Percentiles rank a stretch among this genome's conserved stretches.
These are phyloP conservation scores for Drosophila obscura DNA, from an alignment of 1,140 invertebrate genomes.

Conservation along the genomic window DNA sequence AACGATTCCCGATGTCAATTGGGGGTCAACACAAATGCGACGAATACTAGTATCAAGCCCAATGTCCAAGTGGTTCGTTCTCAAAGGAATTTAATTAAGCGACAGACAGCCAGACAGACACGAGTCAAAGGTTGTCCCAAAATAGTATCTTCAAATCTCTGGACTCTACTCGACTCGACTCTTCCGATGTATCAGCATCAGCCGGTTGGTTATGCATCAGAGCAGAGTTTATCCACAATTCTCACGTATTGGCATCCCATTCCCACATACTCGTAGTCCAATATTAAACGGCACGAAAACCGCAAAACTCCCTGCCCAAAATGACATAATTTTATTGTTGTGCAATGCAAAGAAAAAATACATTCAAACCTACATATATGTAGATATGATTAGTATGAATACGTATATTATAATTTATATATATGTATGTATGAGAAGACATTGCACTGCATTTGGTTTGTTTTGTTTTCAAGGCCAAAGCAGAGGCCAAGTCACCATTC, in stretches of 20 bases:
- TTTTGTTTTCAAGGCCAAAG: constrained; percentile 29
- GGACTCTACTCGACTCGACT: too few species aligned
- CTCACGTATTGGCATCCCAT: constrained; percentile 12
- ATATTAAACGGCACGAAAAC: constrained; percentile 10
- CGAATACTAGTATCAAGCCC: constrained; percentile 19
- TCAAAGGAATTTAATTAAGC: constrained; percentile 28
- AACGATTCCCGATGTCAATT: too few species aligned
- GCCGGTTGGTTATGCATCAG: too few species aligned
- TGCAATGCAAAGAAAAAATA: background rate
- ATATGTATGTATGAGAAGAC: background rate
- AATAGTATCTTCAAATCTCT: background rate
- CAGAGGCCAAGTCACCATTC: constrained; percentile 1
- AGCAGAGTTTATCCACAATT: too few species aligned
- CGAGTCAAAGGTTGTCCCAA: background rate
- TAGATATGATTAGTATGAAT: background rate
- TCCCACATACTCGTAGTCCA: background rate
- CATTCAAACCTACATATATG: constrained; percentile 2
- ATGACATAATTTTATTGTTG: constrained; percentile 29
- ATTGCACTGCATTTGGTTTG: constrained; percentile 24
- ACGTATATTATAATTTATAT: background rate
- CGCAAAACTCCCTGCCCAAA: background rate
- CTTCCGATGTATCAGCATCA: too few species aligned
- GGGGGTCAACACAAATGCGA: too few species aligned
- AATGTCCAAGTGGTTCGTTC: constrained; percentile 27
- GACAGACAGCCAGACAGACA: constrained; percentile 40